Percentiles rank a stretch among this genome's conserved stretches.
phyloP scores from a whole-genome alignment of 2,113 vertebrate genomes.

The Herpetotheres cachinnans region DNA sequence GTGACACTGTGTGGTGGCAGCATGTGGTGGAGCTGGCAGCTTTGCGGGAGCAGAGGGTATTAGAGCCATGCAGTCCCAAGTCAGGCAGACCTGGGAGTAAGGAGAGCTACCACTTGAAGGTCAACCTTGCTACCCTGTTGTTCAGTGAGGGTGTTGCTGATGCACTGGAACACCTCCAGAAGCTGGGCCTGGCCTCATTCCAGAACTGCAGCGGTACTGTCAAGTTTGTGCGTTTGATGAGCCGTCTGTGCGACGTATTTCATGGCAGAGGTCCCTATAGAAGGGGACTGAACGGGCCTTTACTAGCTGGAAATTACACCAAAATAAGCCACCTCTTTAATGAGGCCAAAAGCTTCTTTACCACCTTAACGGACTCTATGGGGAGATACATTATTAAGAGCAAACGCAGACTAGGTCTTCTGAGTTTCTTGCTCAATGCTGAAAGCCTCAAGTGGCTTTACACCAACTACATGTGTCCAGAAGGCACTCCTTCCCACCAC shows the following conservation, averaged over 20 bases:
- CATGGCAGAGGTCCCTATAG: slow-evolving; percentile 4
- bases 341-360: slow-evolving; percentile 57
- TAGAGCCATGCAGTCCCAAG: background rate
- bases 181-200: slow-evolving; percentile 53
- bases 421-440: slow-evolving; percentile 64
- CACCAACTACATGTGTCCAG: background rate
- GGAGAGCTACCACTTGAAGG: slow-evolving; percentile 28
- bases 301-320: slow-evolving; percentile 7
- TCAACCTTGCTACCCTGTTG: slow-evolving; percentile 45
- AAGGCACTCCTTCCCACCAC: background rate
- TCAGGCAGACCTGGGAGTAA: background rate
- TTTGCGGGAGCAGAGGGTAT: background rate
- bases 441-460: slow-evolving; percentile 70
- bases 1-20: slow-evolving; percentile 41
- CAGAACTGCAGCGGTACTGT: slow-evolving; percentile 43
- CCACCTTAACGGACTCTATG: slow-evolving; percentile 35
- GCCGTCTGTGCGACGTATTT: slow-evolving; percentile 25
- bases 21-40: slow-evolving; percentile 47
- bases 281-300: slow-evolving; percentile 7
- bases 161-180: slow-evolving; percentile 23
- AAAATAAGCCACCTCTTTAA: slow-evolving; percentile 46
- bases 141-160: slow-evolving; percentile 57
- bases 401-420: slow-evolving; percentile 63
- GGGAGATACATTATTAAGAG: slow-evolving; percentile 51
- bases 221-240: slow-evolving; percentile 58